Conservation (phyloP, 2,113 vertebrate species). For the Vicugna pacos region DNA sequence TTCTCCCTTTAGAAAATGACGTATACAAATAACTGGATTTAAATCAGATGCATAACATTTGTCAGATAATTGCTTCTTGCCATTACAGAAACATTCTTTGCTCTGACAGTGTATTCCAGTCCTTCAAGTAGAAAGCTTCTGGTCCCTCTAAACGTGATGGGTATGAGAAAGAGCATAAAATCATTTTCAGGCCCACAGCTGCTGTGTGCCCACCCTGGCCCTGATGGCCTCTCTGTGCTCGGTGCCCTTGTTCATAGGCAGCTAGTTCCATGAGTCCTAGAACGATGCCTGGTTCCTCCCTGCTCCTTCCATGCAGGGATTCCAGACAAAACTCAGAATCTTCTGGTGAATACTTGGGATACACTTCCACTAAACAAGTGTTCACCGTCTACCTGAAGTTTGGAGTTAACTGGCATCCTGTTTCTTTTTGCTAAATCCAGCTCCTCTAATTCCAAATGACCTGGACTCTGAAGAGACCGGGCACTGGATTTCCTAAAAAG, state of each 20-base stretch:
- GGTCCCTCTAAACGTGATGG: neutral
- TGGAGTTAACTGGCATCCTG: no score
- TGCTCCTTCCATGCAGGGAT: neutral
- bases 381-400: neutral
- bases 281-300: neutral
- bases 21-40: neutral
- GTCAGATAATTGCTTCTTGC: neutral
- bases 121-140: neutral
- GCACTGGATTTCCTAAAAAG: neutral
- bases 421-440: neutral
- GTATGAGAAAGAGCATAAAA: neutral
- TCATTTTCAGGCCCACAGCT: neutral
- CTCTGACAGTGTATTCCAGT: neutral
- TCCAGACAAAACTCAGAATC: neutral
- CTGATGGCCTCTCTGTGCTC: rapidly evolving
- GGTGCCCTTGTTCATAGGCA: neutral
- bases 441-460: neutral
- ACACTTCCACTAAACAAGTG: rapidly evolving
- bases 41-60: neutral
- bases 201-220: neutral
- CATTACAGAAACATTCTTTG: neutral
- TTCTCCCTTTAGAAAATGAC: neutral
- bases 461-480: neutral
- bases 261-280: rapidly evolving
- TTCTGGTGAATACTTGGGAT: rapidly evolving